Conservation (phyloP, 2,113 vertebrate genomes). For the Rissa tridactyla region DNA sequence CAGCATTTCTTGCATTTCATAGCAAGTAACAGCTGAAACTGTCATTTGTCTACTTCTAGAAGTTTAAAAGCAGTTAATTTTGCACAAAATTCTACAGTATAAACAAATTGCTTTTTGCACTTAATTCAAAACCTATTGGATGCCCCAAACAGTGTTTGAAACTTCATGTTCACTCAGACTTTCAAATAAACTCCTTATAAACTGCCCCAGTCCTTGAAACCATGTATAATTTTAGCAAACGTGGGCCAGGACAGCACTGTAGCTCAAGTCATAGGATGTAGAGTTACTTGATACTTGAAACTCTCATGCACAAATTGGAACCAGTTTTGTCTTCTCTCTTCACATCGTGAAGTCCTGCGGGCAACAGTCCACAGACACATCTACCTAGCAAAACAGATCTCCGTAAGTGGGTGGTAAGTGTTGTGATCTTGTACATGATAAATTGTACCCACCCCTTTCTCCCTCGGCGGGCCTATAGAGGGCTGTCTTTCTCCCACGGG, state of each 20-base stretch:
- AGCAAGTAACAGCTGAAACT: not conserved
- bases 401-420: not conserved
- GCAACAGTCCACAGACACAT: not conserved
- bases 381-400: not conserved
- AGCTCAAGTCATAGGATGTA: fast-evolving
- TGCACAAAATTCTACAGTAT: not conserved
- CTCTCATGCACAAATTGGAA: not conserved
- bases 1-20: not conserved
- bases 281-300: not conserved
- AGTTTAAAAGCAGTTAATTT: not conserved
- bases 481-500: not conserved
- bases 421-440: not conserved
- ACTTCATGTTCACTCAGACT: not conserved
- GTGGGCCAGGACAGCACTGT: not conserved
- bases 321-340: not conserved
- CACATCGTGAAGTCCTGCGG: not conserved
- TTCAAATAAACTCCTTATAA: not conserved
- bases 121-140: not conserved
- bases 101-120: not conserved
- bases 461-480: not conserved
- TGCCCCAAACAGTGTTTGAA: not conserved
- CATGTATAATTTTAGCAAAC: not conserved
- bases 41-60: not conserved
- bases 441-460: not conserved
- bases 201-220: not conserved